These are phyloP conservation scores for Dasypolia templi DNA, from an alignment of 2,888 invertebrate genomes.

Conservation along the genomic window DNA sequence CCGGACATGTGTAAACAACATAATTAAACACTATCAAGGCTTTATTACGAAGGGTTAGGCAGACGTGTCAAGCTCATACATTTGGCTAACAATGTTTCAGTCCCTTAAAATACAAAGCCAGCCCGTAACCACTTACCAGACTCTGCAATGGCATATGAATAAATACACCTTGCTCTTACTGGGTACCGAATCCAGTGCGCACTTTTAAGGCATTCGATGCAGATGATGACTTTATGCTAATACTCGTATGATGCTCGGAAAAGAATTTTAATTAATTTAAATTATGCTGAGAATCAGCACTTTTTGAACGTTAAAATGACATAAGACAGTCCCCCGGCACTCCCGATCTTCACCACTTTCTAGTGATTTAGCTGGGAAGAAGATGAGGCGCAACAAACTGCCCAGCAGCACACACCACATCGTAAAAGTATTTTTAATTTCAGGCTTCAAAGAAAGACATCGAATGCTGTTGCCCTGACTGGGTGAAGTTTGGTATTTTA, in stretches of 20 bases:
- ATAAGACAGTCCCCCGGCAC: no score
- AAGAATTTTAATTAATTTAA: not conserved
- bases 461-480: conserved; percentile 21
- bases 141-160: not conserved
- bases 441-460: conserved; percentile 12
- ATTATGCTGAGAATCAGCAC: not conserved
- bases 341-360: not conserved
- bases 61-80: not conserved
- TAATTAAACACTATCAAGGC: not conserved
- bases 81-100: not conserved
- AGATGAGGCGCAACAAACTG: not conserved
- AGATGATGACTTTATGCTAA: not conserved
- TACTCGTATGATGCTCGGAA: no score
- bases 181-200: no score
- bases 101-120: not conserved
- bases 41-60: no score
- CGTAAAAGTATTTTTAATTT: conserved; percentile 1
- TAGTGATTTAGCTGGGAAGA: not conserved
- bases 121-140: not conserved
- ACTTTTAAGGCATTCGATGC: not conserved
- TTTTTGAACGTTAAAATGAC: not conserved
- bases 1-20: not conserved
- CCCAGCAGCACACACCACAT: not conserved
- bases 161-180: not conserved
- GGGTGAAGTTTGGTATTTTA: not conserved